Base-by-base conservation (phyloP, 2,888 invertebrate species). In the Epirrhoe alternata region DNA sequence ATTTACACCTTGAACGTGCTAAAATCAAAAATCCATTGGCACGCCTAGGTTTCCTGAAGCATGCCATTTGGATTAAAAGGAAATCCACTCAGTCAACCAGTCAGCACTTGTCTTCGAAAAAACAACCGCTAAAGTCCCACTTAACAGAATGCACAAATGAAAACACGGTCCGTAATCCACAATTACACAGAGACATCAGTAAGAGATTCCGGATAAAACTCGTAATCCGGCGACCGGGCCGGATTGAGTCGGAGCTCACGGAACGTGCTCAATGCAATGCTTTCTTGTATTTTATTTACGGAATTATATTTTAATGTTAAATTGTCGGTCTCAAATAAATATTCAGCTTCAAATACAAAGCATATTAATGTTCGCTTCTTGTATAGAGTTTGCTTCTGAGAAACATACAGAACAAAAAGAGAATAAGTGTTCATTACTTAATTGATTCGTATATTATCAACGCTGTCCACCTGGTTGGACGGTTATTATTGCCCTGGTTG, bases 131-230 rank as follows among this genome's bases (percentile, higher is more conserved):
- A 33, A 70, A 65, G 68, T 58, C 66, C 57, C 35, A 69, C 65
- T 69, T 76, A 71, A 72, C 66, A 60, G 65, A 75, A 73, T 73
- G 76, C 76, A 78, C 86, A 87, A 88, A 91, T 88, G 87, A 86
- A 87, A 88, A 88, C 89, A 90, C 82, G 85, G 84, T 79, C 80
- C 77, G 86, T 89, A 91, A 92, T 92, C 91, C 91, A 90, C 90
- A 92, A 90, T 91, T 91, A 92, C 89, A 85, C 80, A 80, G 83
- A 84, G 85, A 92, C 91, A 89, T 89, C 83, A 87, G 89, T 86
- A 86, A 87, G 87, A 89, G 89, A 90, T 90, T 87, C 80, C 80
- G 85, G 82, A 88, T 87, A 87, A 90, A 90, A 90, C 82, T 87
- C 87, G 83, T 91, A 92, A 92, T 92, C 91, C 89, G 61, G 72